Conservation (phyloP, 2,797 vertebrate genomes). For the Chaenodraco wilsoni region DNA sequence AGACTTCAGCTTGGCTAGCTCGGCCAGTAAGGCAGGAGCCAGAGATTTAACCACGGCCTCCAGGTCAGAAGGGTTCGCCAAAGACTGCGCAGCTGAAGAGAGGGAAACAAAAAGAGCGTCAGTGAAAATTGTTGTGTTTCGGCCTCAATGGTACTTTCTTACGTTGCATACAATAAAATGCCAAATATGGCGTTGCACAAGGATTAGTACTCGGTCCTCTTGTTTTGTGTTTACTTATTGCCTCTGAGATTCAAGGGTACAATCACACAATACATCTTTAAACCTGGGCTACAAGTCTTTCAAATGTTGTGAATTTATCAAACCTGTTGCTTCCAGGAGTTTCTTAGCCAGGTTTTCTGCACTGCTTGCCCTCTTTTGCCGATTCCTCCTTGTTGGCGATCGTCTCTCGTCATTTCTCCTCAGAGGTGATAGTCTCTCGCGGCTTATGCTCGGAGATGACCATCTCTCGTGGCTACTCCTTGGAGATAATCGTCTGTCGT, state of each 20-base stretch:
- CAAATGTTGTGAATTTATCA: constrained; percentile 1
- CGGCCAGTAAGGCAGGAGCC: constrained; percentile 82
- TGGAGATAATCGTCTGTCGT: neutral
- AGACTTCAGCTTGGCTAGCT: constrained; percentile 84
- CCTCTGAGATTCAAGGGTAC: neutral
- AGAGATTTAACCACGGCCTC: constrained; percentile 84
- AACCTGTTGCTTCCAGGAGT: constrained; percentile 79
- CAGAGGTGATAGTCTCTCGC: constrained; percentile 6
- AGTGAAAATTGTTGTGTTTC: neutral
- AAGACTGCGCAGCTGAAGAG: constrained; percentile 57
- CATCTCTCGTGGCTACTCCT: neutral
- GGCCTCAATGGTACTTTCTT: too few relatives aligned
- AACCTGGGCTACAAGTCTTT: neutral
- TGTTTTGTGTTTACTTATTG: too few relatives aligned
- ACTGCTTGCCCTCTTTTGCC: constrained; percentile 27
- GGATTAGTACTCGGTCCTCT: constrained; percentile 3
- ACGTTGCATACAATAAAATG: neutral
- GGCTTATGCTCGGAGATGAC: neutral
- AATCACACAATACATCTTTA: neutral
- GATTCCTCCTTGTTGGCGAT: neutral
- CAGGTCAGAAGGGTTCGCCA: constrained; percentile 60
- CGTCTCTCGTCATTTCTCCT: neutral
- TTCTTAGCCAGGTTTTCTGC: constrained; percentile 76
- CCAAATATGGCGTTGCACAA: constrained; percentile 13
- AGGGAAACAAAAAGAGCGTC: neutral